A percentile compares a stretch with the other conserved stretches of the same genome.
These are phyloP conservation scores for Aphaenogaster rudis DNA, from an alignment of 1,140 invertebrate species.

Conservation along the genomic window DNA sequence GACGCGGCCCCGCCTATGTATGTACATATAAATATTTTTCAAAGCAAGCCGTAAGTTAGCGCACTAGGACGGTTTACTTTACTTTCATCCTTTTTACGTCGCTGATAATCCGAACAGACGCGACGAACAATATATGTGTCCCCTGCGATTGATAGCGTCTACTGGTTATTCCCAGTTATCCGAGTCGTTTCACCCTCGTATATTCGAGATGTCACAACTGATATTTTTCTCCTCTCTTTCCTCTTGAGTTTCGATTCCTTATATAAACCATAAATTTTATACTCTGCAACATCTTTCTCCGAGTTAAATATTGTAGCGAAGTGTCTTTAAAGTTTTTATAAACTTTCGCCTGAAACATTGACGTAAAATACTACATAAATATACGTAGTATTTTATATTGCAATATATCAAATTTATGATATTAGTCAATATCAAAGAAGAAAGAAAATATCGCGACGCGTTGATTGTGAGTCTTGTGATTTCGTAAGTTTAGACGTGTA, in stretches of 20 bases:
- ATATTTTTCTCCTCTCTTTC: not conserved
- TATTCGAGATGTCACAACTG: slow-evolving; percentile 1
- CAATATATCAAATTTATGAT: not conserved
- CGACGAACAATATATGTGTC: not conserved
- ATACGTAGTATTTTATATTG: not conserved
- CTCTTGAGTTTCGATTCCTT: not conserved
- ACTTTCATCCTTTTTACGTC: slow-evolving; percentile 14
- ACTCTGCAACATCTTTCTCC: not conserved
- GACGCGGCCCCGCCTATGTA: slow-evolving; percentile 34
- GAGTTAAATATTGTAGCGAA: not conserved
- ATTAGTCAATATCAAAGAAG: not conserved
- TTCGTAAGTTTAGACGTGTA: not conserved
- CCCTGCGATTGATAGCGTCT: slow-evolving; percentile 48
- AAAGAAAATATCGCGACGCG: not conserved
- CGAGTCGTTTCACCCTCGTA: not conserved
- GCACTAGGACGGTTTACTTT: slow-evolving; percentile 38
- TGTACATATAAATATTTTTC: slow-evolving; percentile 52
- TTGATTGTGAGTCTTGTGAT: not conserved
- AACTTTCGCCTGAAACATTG: not conserved
- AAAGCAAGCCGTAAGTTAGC: slow-evolving; percentile 38
- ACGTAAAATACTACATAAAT: not conserved
- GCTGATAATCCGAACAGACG: slow-evolving; percentile 40
- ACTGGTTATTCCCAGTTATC: slow-evolving; percentile 41
- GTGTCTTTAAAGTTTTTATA: not conserved
- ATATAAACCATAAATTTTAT: not conserved